Evolutionary conservation across 2,888 invertebrate genomes (phyloP).

Genomic region (Eueremaeus valkanovi): DNA sequence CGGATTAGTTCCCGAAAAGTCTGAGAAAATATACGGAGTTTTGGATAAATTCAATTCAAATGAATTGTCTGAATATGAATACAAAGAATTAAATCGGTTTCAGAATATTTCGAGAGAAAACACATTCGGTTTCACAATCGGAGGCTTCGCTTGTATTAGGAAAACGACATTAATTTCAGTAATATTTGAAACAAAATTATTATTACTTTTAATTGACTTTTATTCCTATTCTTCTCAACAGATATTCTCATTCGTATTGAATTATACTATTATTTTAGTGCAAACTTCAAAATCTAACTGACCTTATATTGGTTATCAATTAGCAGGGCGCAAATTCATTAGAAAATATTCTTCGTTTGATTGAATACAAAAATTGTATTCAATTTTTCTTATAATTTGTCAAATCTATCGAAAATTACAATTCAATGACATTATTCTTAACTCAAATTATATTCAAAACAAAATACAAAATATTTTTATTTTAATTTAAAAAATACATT

Average conservation of each 20-base stretch:
- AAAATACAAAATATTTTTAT: too few species aligned
- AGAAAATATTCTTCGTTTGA: too few species aligned
- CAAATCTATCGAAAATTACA: too few species aligned
- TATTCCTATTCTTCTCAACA: neutral
- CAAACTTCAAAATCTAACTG: neutral
- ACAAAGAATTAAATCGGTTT: neutral
- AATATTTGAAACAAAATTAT: neutral
- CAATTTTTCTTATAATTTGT: too few species aligned
- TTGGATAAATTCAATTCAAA: neutral
- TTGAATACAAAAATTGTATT: too few species aligned
- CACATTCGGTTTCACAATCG: neutral
- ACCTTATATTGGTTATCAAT: too few species aligned
- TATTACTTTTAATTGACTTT: neutral
- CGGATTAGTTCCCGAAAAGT: neutral
- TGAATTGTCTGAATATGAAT: neutral
- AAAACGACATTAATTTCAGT: constrained; percentile 3
- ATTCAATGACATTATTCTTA: too few species aligned
- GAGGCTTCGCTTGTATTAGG: neutral
- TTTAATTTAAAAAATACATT: too few species aligned
- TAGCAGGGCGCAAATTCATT: too few species aligned
- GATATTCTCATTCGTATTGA: neutral
- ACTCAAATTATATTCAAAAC: too few species aligned
- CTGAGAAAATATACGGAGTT: neutral
- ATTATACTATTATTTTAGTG: neutral
- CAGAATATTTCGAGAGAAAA: neutral